Evolutionary conservation across 2,888 invertebrate genomes (phyloP), one percentile per base, ranked within the genome.

Genomic region (Chrysolina haemoptera): DNA sequence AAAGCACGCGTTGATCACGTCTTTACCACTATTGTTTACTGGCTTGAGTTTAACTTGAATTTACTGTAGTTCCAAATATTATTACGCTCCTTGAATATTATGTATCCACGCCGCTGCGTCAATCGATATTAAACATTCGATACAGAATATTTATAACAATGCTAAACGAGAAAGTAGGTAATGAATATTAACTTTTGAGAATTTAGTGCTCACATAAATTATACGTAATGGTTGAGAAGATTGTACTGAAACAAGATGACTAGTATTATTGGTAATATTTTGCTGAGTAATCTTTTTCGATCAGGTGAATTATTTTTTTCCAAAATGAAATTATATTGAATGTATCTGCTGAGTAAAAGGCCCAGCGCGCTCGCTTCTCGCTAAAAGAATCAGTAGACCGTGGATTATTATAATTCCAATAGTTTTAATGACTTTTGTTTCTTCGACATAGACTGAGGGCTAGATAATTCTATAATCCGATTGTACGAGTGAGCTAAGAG

Each of bases 131-230:
- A 77, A 78, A 78, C 77, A 78, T 78, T 78, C 79, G 79, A 79
- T 79, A 78, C 78, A 66, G 72, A 78, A 77, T 79, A 76, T 79
- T 80, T 80, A 79, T 73, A 77, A 77, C 76, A 76, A 79, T 78
- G 68, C 76, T 72, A 79, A 76, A 74, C 79, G 78, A 78, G 78
- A 80, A 79, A 78, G 78, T 79, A 76, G 77, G 76, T 78, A 81
- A 80, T 80, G 79, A 79, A 79, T 78, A 79, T 80, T 77, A 75
- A 76, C 76, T 76, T 78, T 76, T 74, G 77, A 76, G 72, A 78
- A 77, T 77, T 75, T 75, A 78, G 64, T 70, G 71, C 68, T 68
- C 68, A 68, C 67, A 68, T 76, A 76, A 73, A 76, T 75, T 66
- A 71, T 62, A 63, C 50, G 12, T 50, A 75, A 70, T 65, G 70